Evolutionary conservation across 2,113 vertebrate genomes (phyloP).

Genomic region (Erythrolamprus reginae): DNA sequence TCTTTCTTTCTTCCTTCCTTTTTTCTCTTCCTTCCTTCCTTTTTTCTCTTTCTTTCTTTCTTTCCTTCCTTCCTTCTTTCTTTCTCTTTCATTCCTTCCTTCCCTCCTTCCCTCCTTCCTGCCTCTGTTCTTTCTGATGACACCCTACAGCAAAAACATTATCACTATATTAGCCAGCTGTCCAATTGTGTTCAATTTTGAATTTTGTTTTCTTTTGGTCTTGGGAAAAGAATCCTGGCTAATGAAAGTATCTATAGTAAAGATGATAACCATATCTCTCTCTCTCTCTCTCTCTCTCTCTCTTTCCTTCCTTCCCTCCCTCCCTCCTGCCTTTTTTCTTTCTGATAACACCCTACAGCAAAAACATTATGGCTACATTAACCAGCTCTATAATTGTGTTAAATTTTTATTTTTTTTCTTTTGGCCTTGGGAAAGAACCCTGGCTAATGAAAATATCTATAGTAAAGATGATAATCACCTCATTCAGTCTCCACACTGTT

Average conservation of each 20-base stretch:
- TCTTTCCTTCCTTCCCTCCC: neutral
- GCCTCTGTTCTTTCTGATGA: neutral
- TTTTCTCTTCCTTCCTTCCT: no score
- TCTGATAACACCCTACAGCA: neutral
- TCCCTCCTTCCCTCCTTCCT: no score
- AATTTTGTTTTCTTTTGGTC: neutral
- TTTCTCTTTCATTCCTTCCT: neutral
- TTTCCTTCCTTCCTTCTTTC: no score
- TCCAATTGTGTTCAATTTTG: neutral
- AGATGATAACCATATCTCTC: neutral
- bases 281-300: no score
- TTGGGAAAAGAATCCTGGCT: neutral
- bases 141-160: neutral
- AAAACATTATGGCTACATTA: neutral
- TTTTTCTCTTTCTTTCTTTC: no score
- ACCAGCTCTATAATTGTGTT: neutral
- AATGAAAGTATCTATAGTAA: neutral
- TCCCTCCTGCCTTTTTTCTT: neutral
- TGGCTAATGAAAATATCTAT: neutral
- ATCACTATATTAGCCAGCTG: neutral
- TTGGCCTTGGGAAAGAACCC: neutral
- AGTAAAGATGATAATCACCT: neutral
- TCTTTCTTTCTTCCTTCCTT: no score
- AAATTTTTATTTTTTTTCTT: neutral
- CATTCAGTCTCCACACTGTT: neutral